Conservation (phyloP, 2,888 invertebrate genomes). For the Tuta absoluta region DNA sequence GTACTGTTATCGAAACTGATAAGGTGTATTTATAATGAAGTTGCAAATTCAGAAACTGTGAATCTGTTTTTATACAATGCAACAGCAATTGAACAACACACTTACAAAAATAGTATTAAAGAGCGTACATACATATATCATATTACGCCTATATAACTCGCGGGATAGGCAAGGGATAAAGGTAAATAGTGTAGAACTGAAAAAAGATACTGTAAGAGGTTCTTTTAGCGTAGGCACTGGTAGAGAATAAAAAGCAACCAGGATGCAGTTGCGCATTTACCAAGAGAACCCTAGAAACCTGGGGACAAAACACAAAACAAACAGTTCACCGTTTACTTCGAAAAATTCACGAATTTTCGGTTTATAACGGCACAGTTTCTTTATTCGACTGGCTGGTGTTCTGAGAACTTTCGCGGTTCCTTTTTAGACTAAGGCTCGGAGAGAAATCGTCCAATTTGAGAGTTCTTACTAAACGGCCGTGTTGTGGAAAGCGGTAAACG, state of each 20-base stretch:
- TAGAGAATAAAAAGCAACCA: neutral
- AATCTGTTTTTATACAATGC: no score
- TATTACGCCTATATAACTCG: no score
- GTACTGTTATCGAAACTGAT: neutral
- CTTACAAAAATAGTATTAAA: no score
- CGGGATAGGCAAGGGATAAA: neutral
- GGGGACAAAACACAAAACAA: slow-evolving; percentile 50
- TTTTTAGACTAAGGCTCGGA: slow-evolving; percentile 11
- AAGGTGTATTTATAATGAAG: no score
- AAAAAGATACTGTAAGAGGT: no score
- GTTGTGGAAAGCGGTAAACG: slow-evolving; percentile 28
- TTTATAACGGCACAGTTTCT: slow-evolving; percentile 42
- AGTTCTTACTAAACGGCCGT: slow-evolving; percentile 33
- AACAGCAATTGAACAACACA: no score
- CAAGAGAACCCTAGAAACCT: slow-evolving; percentile 44
- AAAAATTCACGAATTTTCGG: slow-evolving; percentile 46
- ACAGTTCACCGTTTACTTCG: slow-evolving; percentile 44
- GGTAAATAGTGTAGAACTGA: no score
- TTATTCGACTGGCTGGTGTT: slow-evolving; percentile 17
- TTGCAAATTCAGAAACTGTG: no score
- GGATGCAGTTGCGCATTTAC: neutral
- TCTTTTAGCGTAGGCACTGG: no score
- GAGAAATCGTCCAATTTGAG: slow-evolving; percentile 28
- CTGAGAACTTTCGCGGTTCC: slow-evolving; percentile 7
- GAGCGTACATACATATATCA: no score